Conservation (phyloP, 2,113 vertebrate species). For the Nesogale talazaci region DNA sequence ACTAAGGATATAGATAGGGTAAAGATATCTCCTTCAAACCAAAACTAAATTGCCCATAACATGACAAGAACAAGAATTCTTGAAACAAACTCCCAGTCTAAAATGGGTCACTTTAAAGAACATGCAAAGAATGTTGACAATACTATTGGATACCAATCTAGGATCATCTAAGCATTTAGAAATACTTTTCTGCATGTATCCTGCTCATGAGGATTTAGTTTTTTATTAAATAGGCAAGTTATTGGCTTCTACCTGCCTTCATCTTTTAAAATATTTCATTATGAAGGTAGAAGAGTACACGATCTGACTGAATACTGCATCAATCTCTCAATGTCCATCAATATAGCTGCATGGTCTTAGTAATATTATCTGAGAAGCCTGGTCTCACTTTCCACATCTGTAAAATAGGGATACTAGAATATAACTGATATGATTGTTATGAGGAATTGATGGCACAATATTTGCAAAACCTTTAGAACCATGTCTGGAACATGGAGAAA, state of each 20-base stretch:
- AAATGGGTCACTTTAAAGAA: not conserved
- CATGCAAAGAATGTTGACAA: too few species aligned
- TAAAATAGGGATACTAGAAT: not conserved
- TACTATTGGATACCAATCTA: not conserved
- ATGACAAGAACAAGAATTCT: not conserved
- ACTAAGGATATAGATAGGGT: not conserved
- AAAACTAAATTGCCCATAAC: not conserved
- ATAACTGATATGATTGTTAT: not conserved
- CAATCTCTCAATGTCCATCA: not conserved
- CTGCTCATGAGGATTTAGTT: not conserved
- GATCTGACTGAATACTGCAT: not conserved
- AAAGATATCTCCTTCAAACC: not conserved
- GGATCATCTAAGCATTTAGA: not conserved
- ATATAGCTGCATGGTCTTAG: not conserved
- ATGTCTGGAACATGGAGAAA: not conserved
- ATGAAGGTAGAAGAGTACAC: not conserved
- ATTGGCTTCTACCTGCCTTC: too few species aligned
- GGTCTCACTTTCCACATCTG: not conserved
- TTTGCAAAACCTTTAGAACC: not conserved
- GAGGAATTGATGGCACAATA: not conserved
- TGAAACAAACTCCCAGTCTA: not conserved
- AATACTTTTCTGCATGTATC: not conserved
- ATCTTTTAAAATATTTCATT: not conserved
- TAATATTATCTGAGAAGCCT: accelerated
- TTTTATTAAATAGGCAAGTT: not conserved